Conservation (phyloP, 2,888 invertebrate species). For the Parapristionchus giblindavisi region DNA sequence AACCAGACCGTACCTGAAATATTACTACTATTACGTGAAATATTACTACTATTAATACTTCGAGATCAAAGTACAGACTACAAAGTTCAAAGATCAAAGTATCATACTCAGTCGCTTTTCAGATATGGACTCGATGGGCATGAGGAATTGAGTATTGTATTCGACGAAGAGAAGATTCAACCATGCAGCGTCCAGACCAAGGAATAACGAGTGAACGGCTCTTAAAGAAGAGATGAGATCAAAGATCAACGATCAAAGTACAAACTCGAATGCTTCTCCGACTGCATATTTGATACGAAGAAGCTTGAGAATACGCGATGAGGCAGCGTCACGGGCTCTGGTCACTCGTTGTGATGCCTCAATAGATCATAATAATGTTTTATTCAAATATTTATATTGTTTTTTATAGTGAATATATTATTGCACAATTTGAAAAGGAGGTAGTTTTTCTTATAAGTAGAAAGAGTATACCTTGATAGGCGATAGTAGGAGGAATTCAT, state of each 20-base stretch:
- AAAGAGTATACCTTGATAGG: slow-evolving; percentile 5
- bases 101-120: slow-evolving; percentile 29
- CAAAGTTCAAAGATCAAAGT: neutral
- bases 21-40: no score
- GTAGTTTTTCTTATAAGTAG: neutral
- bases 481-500: slow-evolving; percentile 16
- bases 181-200: slow-evolving; percentile 28
- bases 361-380: neutral
- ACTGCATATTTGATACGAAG: slow-evolving; percentile 31
- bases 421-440: neutral
- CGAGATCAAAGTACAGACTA: no score
- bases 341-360: slow-evolving; percentile 27
- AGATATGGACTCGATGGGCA: slow-evolving; percentile 2
- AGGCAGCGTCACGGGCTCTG: slow-evolving; percentile 26
- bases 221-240: slow-evolving; percentile 3
- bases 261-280: slow-evolving; percentile 26
- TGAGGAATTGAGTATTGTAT: neutral
- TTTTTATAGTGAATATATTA: neutral
- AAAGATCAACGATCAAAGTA: neutral
- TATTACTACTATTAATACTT: no score
- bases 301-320: slow-evolving; percentile 23
- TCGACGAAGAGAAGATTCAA: slow-evolving; percentile 30
- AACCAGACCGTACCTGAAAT: slow-evolving; percentile 6
- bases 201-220: slow-evolving; percentile 25
- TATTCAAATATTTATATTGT: neutral